phyloP scores from a whole-genome alignment of 2,888 invertebrate genomes.

The Trichogramma dendrolimi region DNA sequence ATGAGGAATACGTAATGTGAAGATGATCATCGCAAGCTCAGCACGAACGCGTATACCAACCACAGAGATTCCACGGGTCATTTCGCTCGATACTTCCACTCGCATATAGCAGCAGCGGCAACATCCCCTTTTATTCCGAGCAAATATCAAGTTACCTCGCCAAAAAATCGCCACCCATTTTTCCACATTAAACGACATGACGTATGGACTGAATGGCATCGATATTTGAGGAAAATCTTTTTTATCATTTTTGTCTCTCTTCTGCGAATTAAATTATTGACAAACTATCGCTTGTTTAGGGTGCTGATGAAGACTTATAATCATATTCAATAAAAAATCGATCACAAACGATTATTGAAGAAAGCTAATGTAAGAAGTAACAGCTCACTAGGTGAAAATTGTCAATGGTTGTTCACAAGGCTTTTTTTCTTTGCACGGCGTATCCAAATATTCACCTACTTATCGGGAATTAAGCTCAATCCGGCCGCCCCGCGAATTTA shows the following conservation, averaged over 20 bases:
- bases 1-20: conserved; percentile 32
- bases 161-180: conserved; percentile 13
- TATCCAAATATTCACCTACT: conserved; percentile 29
- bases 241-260: background rate
- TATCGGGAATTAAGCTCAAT: conserved; percentile 28
- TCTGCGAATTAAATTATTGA: background rate
- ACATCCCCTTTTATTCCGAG: conserved; percentile 28
- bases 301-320: too few species aligned
- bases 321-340: too few species aligned
- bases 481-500: conserved; percentile 41
- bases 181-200: conserved; percentile 9
- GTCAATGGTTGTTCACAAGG: too few species aligned
- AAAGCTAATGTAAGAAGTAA: too few species aligned
- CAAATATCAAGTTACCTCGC: conserved; percentile 19
- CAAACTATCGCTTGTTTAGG: too few species aligned
- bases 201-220: conserved; percentile 11
- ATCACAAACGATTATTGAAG: too few species aligned
- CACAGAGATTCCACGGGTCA: conserved; percentile 35
- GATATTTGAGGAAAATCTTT: too few species aligned
- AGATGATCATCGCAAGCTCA: conserved; percentile 26
- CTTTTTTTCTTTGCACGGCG: background rate
- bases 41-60: conserved; percentile 26
- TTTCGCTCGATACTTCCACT: conserved; percentile 30
- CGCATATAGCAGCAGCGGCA: conserved; percentile 22
- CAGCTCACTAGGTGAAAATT: too few species aligned